Percentiles rank a stretch among this genome's conserved stretches.
phyloP scores from a whole-genome alignment of 2,113 vertebrate genomes.

The Pygoscelis adeliae region DNA sequence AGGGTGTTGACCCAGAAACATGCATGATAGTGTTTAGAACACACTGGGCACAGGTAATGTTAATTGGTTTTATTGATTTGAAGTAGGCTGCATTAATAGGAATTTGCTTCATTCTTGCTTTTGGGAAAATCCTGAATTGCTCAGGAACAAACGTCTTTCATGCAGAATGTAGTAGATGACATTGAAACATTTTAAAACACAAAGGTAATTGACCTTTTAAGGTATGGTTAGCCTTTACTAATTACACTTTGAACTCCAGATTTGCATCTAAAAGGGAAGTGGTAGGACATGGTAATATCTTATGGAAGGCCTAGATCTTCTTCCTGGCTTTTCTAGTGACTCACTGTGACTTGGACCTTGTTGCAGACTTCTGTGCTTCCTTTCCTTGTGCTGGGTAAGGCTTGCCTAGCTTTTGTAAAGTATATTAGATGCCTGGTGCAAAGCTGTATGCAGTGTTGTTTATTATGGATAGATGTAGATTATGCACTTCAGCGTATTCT shows the following conservation, averaged over 20 bases:
- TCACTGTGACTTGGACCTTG: not conserved
- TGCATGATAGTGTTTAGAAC: constrained; percentile 99
- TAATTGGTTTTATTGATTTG: constrained; percentile 34
- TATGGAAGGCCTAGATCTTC: not conserved
- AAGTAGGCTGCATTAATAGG: not conserved
- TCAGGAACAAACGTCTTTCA: not conserved
- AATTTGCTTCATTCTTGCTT: not conserved
- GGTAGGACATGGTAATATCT: not conserved
- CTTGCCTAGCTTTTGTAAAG: not conserved
- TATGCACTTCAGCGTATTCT: not conserved
- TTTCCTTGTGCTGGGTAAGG: not conserved
- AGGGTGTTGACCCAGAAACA: constrained; percentile 95
- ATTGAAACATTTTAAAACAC: not conserved
- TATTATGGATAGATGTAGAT: not conserved
- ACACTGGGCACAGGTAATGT: constrained; percentile 96
- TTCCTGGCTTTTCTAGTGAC: not conserved
- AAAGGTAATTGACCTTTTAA: not conserved
- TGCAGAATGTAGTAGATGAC: not conserved
- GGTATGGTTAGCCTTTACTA: not conserved
- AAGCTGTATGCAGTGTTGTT: not conserved
- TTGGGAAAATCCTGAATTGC: not conserved
- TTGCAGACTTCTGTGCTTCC: not conserved
- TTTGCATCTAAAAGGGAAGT: not conserved
- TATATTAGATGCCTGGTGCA: not conserved
- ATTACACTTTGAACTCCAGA: not conserved